A percentile compares a stretch with the other conserved stretches of the same genome.
Evolutionary conservation across 2,113 vertebrate genomes (phyloP).

Genomic region (Oxyura jamaicensis): DNA sequence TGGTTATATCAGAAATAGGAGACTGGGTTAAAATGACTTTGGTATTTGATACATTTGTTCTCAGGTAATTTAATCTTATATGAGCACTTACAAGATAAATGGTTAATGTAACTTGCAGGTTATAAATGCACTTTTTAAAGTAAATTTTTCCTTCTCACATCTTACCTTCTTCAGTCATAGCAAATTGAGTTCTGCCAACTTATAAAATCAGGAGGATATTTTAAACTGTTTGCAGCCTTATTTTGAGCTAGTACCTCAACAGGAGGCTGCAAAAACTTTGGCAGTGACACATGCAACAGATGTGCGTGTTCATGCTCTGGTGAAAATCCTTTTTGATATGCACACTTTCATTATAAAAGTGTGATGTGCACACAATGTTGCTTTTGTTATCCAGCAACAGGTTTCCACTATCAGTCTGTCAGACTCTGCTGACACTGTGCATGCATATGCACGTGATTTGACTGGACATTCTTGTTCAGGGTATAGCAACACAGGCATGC

Average conservation of each 20-base stretch:
- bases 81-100: neutral
- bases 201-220: neutral
- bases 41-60: neutral
- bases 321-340: constrained; percentile 7
- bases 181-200: neutral
- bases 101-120: neutral
- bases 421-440: neutral
- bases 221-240: neutral
- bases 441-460: neutral
- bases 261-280: neutral
- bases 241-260: neutral
- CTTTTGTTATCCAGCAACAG: constrained; percentile 10
- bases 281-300: neutral
- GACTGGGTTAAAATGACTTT: neutral
- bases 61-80: neutral
- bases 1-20: neutral
- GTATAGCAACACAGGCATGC: neutral
- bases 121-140: neutral
- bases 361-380: neutral
- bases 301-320: neutral
- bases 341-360: neutral
- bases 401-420: constrained; percentile 1
- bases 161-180: neutral
- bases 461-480: neutral
- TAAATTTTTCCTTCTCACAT: neutral